Conservation (phyloP, 2,888 invertebrate species). For the Agrochola macilenta region DNA sequence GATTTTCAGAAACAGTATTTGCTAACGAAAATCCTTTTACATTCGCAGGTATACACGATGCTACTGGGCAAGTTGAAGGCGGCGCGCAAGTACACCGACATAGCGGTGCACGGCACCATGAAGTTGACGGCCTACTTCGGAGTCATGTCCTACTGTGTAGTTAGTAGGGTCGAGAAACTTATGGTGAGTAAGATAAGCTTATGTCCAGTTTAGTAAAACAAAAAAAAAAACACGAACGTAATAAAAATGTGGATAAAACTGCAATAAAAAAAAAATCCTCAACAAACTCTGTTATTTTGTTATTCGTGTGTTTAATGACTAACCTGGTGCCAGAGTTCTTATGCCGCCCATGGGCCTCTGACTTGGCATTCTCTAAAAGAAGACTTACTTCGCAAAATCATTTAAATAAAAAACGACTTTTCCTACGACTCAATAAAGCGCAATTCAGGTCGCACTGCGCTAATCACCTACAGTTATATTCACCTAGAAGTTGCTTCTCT, state of each 20-base stretch:
- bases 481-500: too few relatives aligned
- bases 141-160: conserved; percentile 97
- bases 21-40: not conserved
- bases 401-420: too few relatives aligned
- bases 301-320: too few relatives aligned
- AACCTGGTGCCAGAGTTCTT: too few relatives aligned
- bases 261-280: not conserved
- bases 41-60: conserved; percentile 93
- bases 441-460: too few relatives aligned
- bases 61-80: conserved; percentile 94
- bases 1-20: not conserved
- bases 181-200: conserved; percentile 91
- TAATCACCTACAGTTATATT: too few relatives aligned
- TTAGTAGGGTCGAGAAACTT: conserved; percentile 97
- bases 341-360: too few relatives aligned
- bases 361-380: too few relatives aligned
- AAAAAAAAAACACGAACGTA: not conserved
- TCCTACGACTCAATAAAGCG: too few relatives aligned
- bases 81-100: conserved; percentile 96
- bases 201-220: not conserved
- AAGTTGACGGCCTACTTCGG: conserved; percentile 98
- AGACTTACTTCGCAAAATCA: too few relatives aligned
- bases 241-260: not conserved
- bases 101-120: conserved; percentile 96
- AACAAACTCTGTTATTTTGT: not conserved